phyloP scores from a whole-genome alignment of 1,140 invertebrate species.

The Drosophila santomea region DNA sequence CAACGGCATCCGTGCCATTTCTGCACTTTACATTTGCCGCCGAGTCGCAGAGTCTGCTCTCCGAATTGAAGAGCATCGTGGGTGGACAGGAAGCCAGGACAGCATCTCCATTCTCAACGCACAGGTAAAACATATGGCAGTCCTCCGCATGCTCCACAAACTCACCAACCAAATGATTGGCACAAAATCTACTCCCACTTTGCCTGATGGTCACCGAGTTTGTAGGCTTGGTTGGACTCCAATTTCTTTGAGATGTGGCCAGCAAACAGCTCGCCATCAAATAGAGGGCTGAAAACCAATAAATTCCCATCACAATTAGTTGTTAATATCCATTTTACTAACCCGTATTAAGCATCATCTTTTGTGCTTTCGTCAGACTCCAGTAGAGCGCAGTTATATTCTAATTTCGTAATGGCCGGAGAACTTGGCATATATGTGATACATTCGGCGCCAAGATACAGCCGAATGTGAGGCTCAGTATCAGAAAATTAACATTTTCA shows the following conservation, averaged over 20 bases:
- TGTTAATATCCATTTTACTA: background rate
- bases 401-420: conserved; percentile 63
- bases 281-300: background rate
- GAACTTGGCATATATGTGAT: conserved; percentile 67
- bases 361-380: conserved; percentile 44
- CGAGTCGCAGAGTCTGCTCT: conserved; percentile 69
- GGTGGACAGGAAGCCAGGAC: conserved; percentile 71
- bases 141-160: conserved; percentile 72
- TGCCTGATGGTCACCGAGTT: conserved; percentile 73
- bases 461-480: conserved; percentile 24
- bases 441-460: conserved; percentile 18
- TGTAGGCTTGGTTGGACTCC: conserved; percentile 49
- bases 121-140: conserved; percentile 72
- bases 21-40: conserved; percentile 62
- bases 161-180: conserved; percentile 62
- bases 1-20: conserved; percentile 24
- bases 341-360: conserved; percentile 34
- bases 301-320: background rate
- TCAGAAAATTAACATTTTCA: conserved; percentile 80
- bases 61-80: conserved; percentile 73
- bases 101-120: conserved; percentile 71
- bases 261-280: conserved; percentile 5
- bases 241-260: background rate
- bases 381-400: conserved; percentile 67
- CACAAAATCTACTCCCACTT: conserved; percentile 50